A percentile compares a stretch with the other conserved stretches of the same genome.
phyloP scores from a whole-genome alignment of 2,888 invertebrate genomes.

The Theretra japonica region DNA sequence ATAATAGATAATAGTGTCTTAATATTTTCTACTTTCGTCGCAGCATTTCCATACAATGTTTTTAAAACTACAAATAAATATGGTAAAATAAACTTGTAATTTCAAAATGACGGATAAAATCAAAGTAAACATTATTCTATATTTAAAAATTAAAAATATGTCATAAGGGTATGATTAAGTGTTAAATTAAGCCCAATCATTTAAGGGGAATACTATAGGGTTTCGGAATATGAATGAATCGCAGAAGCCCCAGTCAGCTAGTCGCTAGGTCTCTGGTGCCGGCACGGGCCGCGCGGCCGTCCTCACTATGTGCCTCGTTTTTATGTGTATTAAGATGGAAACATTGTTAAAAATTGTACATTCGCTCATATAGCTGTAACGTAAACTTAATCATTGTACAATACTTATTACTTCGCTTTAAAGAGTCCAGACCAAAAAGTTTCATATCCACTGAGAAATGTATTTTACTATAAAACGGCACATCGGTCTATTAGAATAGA shows the following conservation, averaged over 20 bases:
- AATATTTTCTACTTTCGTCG: background rate
- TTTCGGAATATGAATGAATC: background rate
- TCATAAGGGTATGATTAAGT: background rate
- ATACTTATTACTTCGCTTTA: slow-evolving; percentile 23
- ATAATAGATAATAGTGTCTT: background rate
- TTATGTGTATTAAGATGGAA: slow-evolving; percentile 21
- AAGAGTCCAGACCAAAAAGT: slow-evolving; percentile 27
- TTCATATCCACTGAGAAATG: slow-evolving; percentile 22
- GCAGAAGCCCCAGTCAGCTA: slow-evolving; percentile 1
- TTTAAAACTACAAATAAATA: background rate
- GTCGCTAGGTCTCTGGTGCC: slow-evolving; percentile 55
- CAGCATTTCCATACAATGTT: background rate
- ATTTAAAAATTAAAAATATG: slow-evolving; percentile 1
- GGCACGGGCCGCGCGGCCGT: slow-evolving; percentile 69
- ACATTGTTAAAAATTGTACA: slow-evolving; percentile 30
- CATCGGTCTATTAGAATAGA: background rate
- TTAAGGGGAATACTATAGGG: background rate
- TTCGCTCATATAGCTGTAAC: slow-evolving; percentile 23
- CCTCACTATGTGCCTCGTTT: slow-evolving; percentile 69
- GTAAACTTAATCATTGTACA: slow-evolving; percentile 16
- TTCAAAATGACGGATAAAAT: background rate
- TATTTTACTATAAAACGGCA: background rate
- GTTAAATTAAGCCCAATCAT: background rate
- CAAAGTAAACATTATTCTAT: background rate
- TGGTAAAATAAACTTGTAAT: background rate